Conservation (phyloP, 2,888 invertebrate genomes). For the Protula sp. region DNA sequence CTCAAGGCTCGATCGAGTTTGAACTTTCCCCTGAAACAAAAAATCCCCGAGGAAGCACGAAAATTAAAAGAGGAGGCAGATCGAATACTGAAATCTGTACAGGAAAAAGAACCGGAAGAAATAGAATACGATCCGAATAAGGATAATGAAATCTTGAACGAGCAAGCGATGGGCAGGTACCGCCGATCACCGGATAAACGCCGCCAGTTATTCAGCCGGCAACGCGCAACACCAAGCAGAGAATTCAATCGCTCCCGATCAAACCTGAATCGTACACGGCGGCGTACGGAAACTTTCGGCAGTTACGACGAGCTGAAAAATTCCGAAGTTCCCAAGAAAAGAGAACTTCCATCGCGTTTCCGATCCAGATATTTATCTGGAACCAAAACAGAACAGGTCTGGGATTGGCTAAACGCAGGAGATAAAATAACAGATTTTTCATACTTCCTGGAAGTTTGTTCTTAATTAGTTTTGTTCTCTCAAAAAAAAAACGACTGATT, state of each 20-base stretch:
- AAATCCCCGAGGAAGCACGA: constrained; percentile 33
- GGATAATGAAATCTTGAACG: background rate
- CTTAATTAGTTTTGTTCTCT: too few relatives aligned
- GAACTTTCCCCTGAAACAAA: constrained; percentile 34
- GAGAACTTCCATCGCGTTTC: constrained; percentile 23
- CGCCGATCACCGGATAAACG: background rate
- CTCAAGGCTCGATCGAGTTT: constrained; percentile 24
- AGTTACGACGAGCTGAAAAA: constrained; percentile 8
- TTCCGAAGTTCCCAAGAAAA: constrained; percentile 1
- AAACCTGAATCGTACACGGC: background rate
- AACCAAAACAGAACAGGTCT: constrained; percentile 34
- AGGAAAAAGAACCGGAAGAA: constrained; percentile 28
- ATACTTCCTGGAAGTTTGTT: constrained; percentile 29
- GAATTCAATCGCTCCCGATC: background rate
- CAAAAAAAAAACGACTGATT: too few relatives aligned
- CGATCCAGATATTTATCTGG: constrained; percentile 1
- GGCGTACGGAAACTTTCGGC: constrained; percentile 6
- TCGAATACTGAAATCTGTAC: constrained; percentile 32
- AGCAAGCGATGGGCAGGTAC: background rate
- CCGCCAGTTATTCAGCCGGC: background rate
- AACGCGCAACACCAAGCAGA: background rate
- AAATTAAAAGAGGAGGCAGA: constrained; percentile 38
- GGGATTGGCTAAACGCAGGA: constrained; percentile 43
- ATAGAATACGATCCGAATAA: constrained; percentile 19
- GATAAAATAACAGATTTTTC: constrained; percentile 37